phyloP scores from a whole-genome alignment of 2,888 invertebrate species.

The Erannis defoliaria region DNA sequence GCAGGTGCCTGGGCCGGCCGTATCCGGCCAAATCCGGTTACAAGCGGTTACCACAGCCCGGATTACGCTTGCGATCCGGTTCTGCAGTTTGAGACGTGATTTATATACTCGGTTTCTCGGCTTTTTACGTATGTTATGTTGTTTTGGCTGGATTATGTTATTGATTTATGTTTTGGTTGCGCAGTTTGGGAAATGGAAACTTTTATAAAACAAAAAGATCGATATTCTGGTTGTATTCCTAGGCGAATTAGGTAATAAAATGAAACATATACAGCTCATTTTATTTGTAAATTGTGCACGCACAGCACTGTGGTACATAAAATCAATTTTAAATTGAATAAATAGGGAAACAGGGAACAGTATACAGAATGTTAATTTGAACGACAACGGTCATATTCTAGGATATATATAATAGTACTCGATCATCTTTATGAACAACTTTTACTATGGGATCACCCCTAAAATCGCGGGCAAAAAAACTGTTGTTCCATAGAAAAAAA shows the following conservation, averaged over 20 bases:
- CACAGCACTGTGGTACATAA: too few species aligned
- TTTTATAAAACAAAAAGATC: neutral
- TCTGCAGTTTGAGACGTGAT: conserved; percentile 77
- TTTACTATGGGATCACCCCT: too few species aligned
- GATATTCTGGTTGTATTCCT: neutral
- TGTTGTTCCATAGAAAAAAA: too few species aligned
- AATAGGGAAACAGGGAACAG: too few species aligned
- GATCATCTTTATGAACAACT: too few species aligned
- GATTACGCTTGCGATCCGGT: conserved; percentile 81
- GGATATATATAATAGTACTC: too few species aligned
- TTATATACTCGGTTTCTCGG: conserved; percentile 61
- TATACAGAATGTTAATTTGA: too few species aligned
- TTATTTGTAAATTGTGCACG: too few species aligned
- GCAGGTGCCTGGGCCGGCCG: conserved; percentile 76
- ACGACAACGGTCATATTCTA: too few species aligned
- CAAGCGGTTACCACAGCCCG: conserved; percentile 74
- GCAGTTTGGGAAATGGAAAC: conserved; percentile 7
- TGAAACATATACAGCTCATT: neutral
- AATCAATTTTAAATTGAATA: too few species aligned
- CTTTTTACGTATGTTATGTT: conserved; percentile 49
- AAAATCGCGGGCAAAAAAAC: too few species aligned
- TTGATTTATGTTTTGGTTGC: conserved; percentile 27
- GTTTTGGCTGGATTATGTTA: conserved; percentile 28
- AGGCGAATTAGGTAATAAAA: neutral
- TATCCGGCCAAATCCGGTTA: conserved; percentile 72